Conservation (phyloP, 2,113 vertebrate species). For the Ranitomeya imitator region DNA sequence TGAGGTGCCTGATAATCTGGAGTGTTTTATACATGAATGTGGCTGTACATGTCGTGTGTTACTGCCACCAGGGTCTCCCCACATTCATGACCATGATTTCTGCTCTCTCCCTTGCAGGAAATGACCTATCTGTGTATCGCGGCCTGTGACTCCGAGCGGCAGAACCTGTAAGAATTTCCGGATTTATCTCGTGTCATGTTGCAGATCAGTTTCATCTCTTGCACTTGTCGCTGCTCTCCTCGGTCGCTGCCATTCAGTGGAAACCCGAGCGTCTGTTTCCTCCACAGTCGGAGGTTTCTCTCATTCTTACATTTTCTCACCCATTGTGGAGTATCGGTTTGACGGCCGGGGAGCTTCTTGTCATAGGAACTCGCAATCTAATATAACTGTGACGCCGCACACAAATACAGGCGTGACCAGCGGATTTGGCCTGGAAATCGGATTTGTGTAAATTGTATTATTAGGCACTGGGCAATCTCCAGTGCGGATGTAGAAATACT, state of each 20-base stretch:
- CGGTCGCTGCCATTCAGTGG: not conserved
- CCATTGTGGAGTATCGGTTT: not conserved
- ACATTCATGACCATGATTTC: not conserved
- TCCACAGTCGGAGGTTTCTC: not conserved
- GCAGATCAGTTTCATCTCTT: constrained; percentile 8
- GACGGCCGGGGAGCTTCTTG: not conserved
- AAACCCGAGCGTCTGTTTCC: not conserved
- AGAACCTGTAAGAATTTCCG: constrained; percentile 81
- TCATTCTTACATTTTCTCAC: not conserved
- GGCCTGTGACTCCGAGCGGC: constrained; percentile 80
- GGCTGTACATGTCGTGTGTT: too few species aligned
- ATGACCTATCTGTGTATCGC: constrained; percentile 86
- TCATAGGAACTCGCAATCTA: not conserved
- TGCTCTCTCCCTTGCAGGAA: constrained; percentile 70
- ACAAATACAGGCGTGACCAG: too few species aligned
- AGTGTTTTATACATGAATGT: too few species aligned
- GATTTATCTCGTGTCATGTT: not conserved
- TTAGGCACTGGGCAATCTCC: too few species aligned
- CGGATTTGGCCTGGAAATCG: too few species aligned
- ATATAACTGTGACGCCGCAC: not conserved
- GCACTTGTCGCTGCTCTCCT: not conserved
- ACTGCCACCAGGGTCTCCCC: too few species aligned
- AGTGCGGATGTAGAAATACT: too few species aligned
- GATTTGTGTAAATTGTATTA: too few species aligned
- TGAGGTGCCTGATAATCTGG: not conserved